Evolutionary conservation across 2,113 vertebrate species (phyloP), one percentile per base, ranked within the genome.

Genomic region (Thunnus thynnus): DNA sequence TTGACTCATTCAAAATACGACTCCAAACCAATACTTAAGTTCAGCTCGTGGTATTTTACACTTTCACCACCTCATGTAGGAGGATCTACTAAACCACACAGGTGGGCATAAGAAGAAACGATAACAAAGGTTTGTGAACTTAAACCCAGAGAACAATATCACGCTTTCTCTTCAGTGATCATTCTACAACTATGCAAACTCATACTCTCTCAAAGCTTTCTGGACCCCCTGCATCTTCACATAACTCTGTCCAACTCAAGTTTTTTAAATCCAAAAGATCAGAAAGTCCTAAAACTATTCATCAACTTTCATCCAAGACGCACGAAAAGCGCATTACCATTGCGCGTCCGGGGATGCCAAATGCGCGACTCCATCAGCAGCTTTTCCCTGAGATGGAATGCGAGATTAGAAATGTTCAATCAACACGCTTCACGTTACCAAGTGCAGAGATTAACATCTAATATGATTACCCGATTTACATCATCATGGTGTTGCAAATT

Each of bases 361-460:
- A 72, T 55, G 83, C 75, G 76, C 58, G 14, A 77, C 80, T 71
- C 25, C 50, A 41, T 68, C 76, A 27, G 47, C 18, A 55, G 56
- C 30, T 6, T 61, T 61, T 22, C 5, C 16, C 3, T n/a, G 14
- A 13, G 47, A 18, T 2, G 52, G 55, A 62, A 70, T 55, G 62
- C 44, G 0, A 36, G 75, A 54, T 60, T 69, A 52, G 55, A 75
- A 82, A 74, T 27, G 27, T 80, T 78, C 69, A 86, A 81, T 81
- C 58, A 80, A 64, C 82, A 54, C 13, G 80, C 57, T 69, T 76
- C 8, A 11, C 47, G 69, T 63, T 62, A 36, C 27, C 87, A 90
- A 86, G 85, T 86, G 87, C 84, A 63, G 4, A 18, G 54, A 68
- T 41, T 30, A 75, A 63, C 8, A 56, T 65, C 55, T 74, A 89